Conservation (phyloP, 2,888 invertebrate genomes). For the Xylota sylvarum region DNA sequence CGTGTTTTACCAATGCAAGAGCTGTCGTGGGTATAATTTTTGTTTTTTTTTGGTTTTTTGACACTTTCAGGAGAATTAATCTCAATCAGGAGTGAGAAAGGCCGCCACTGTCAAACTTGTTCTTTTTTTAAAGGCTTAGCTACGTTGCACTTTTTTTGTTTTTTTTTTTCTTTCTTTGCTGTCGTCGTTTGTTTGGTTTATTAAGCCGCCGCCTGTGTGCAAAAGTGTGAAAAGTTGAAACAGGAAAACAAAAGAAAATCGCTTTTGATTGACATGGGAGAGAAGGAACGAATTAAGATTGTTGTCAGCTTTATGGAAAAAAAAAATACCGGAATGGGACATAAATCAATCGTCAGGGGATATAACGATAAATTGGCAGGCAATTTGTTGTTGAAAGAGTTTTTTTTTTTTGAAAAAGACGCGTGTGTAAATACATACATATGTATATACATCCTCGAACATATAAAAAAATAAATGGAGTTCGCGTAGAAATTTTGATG, state of each 20-base stretch:
- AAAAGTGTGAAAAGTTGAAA: constrained; percentile 53
- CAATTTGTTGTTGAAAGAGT: constrained; percentile 53
- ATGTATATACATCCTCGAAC: not conserved
- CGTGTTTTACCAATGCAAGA: constrained; percentile 59
- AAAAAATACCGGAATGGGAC: constrained; percentile 36
- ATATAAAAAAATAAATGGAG: too few species aligned
- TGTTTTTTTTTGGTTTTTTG: constrained; percentile 47
- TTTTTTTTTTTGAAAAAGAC: not conserved
- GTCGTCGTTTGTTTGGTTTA: constrained; percentile 56
- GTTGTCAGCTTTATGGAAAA: constrained; percentile 38
- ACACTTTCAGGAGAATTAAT: constrained; percentile 67
- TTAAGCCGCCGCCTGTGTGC: constrained; percentile 40
- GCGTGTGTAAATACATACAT: not conserved
- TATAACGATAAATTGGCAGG: constrained; percentile 65
- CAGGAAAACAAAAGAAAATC: constrained; percentile 34
- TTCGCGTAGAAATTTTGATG: not conserved
- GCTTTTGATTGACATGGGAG: constrained; percentile 60
- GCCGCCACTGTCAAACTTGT: constrained; percentile 49
- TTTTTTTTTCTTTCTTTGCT: not conserved
- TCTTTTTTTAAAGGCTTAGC: constrained; percentile 43
- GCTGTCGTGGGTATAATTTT: constrained; percentile 35
- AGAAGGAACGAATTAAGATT: constrained; percentile 61
- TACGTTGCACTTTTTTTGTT: constrained; percentile 45
- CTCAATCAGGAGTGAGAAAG: constrained; percentile 54
- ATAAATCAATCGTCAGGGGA: constrained; percentile 71